Percentiles rank a stretch among this genome's conserved stretches.
phyloP scores from a whole-genome alignment of 2,797 vertebrate genomes.

The Coluber constrictor region DNA sequence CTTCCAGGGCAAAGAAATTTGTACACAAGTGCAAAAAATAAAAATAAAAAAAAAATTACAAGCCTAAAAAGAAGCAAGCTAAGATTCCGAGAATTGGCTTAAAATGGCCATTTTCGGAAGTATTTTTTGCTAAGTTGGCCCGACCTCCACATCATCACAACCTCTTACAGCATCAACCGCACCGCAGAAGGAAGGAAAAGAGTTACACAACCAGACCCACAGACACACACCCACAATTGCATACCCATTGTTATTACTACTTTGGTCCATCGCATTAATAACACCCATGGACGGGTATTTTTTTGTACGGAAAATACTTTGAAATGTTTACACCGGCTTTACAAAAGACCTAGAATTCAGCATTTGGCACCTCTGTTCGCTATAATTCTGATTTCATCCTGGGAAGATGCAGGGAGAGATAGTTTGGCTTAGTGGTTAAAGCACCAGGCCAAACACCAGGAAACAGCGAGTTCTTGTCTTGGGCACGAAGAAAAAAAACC shows the following conservation, averaged over 20 bases:
- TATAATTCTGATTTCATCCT: background rate
- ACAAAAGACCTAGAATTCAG: background rate
- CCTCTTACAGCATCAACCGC: background rate
- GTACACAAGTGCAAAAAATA: background rate
- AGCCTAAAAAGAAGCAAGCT: background rate
- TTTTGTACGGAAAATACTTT: background rate
- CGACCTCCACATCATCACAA: background rate
- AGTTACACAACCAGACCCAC: background rate
- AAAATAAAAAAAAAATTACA: too few relatives aligned
- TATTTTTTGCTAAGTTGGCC: background rate
- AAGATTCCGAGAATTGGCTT: background rate
- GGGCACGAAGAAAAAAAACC: background rate
- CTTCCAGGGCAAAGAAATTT: background rate
- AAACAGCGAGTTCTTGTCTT: background rate
- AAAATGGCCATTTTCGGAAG: background rate
- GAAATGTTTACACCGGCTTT: background rate
- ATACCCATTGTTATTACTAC: background rate
- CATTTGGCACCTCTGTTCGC: background rate
- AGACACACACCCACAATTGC: background rate
- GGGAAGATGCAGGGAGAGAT: background rate
- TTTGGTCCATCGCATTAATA: background rate
- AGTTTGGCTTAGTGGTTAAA: background rate
- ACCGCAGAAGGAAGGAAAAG: background rate
- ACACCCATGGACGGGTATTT: background rate
- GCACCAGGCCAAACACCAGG: background rate